These are phyloP conservation scores for Operophtera brumata DNA, from an alignment of 2,888 invertebrate genomes.

Conservation along the genomic window DNA sequence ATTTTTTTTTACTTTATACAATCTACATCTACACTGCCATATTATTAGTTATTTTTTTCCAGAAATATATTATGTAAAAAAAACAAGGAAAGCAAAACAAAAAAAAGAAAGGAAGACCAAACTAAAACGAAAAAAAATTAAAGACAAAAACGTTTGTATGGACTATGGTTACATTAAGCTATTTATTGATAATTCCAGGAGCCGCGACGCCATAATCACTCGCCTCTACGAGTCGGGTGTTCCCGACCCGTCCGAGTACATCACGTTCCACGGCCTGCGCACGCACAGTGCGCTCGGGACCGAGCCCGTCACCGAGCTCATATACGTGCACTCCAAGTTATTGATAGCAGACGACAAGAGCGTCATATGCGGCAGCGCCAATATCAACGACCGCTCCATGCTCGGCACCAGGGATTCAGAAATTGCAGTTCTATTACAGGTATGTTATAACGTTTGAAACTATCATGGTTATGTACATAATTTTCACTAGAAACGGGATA, in stretches of 20 bases:
- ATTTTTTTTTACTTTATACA: no score
- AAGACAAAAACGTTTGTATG: no score
- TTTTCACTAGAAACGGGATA: no score
- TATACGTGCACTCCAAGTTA: conserved; percentile 98
- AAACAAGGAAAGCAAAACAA: no score
- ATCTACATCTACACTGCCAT: no score
- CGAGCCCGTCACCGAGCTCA: conserved; percentile 93
- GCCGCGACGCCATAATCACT: conserved; percentile 90
- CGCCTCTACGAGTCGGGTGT: conserved; percentile 89
- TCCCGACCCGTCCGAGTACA: conserved; percentile 89
- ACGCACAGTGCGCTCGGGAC: conserved; percentile 89
- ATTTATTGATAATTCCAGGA: conserved; percentile 83
- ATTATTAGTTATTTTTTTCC: no score
- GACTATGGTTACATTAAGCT: no score
- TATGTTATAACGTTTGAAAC: conserved; percentile 49
- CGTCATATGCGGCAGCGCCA: conserved; percentile 98
- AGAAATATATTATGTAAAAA: no score
- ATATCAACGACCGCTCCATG: conserved; percentile 98
- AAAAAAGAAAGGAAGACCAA: no score
- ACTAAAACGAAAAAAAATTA: no score
- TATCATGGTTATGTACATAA: no score
- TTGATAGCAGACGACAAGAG: conserved; percentile 95
- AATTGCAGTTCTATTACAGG: conserved; percentile 93
- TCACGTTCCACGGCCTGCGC: conserved; percentile 94
- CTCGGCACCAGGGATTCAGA: conserved; percentile 97